Percentiles rank a stretch among this genome's conserved stretches.
Evolutionary conservation across 2,888 invertebrate species (phyloP).

Genomic region (Melikaiella ostensackeni): DNA sequence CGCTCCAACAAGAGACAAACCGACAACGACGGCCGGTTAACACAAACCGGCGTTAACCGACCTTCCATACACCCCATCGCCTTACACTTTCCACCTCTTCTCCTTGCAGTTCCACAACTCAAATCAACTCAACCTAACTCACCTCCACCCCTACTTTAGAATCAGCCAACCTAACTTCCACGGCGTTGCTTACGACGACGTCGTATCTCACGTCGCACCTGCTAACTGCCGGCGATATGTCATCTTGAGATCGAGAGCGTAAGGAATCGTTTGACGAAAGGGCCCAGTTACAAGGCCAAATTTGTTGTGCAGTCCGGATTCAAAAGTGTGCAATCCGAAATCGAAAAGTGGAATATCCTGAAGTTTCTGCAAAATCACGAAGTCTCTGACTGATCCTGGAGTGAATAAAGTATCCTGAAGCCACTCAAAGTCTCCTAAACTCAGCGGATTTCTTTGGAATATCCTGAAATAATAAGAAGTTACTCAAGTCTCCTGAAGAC

Average conservation of each 20-base stretch:
- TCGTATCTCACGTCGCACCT: constrained; percentile 63
- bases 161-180: constrained; percentile 30
- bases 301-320: too few relatives aligned
- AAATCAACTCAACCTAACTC: constrained; percentile 42
- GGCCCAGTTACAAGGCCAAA: too few relatives aligned
- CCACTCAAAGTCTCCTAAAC: too few relatives aligned
- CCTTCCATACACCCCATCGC: constrained; percentile 44
- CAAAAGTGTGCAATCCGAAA: too few relatives aligned
- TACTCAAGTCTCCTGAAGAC: too few relatives aligned
- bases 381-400: too few relatives aligned
- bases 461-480: too few relatives aligned
- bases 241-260: constrained; percentile 37
- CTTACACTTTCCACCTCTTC: constrained; percentile 42
- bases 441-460: too few relatives aligned
- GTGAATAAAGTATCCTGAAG: too few relatives aligned
- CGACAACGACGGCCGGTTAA: constrained; percentile 21
- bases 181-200: constrained; percentile 58
- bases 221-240: constrained; percentile 59
- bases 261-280: background rate
- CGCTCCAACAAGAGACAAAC: constrained; percentile 20
- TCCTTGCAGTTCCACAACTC: constrained; percentile 34
- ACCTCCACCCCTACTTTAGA: constrained; percentile 41
- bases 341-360: too few relatives aligned
- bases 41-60: constrained; percentile 21
- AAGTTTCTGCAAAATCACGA: too few relatives aligned